These are phyloP conservation scores for Vidua macroura DNA, from an alignment of 2,113 vertebrate genomes.

Conservation along the genomic window DNA sequence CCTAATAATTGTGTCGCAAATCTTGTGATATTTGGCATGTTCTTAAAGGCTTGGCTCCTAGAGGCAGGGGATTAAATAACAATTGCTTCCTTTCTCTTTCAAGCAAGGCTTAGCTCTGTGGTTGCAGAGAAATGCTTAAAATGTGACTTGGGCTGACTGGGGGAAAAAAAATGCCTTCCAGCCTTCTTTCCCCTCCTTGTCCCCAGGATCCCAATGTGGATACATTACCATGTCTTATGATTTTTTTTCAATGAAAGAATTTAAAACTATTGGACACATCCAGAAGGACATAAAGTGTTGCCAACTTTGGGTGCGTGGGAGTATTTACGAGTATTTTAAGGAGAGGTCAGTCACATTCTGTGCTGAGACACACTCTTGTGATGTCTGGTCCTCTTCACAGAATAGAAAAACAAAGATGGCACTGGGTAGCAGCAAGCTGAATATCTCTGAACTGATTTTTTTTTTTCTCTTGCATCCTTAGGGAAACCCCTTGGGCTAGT, in stretches of 20 bases:
- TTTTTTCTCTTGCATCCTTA: not conserved
- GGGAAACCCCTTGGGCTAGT: not conserved
- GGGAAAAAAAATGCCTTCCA: not conserved
- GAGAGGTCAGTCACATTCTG: not conserved
- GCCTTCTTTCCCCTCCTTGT: not conserved
- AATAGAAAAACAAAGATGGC: not conserved
- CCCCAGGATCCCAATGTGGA: not conserved
- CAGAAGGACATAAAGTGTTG: not conserved
- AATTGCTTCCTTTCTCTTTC: conserved; percentile 50
- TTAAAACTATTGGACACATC: not conserved
- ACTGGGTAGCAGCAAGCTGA: not conserved
- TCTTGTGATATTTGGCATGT: conserved; percentile 36
- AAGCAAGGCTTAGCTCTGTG: conserved; percentile 30
- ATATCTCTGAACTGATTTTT: not conserved
- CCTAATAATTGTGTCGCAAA: conserved; percentile 4
- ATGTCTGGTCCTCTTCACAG: not conserved
- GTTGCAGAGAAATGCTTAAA: conserved; percentile 39
- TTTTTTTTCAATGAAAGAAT: conserved; percentile 29
- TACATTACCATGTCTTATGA: not conserved
- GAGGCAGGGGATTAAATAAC: conserved; percentile 21
- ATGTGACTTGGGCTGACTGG: not conserved
- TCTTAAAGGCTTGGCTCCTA: conserved; percentile 33
- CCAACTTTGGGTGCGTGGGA: not conserved
- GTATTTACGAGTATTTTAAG: conserved; percentile 20
- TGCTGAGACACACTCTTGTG: not conserved